These are phyloP conservation scores for Hermetia illucens DNA, from an alignment of 1,140 invertebrate genomes.

Conservation along the genomic window DNA sequence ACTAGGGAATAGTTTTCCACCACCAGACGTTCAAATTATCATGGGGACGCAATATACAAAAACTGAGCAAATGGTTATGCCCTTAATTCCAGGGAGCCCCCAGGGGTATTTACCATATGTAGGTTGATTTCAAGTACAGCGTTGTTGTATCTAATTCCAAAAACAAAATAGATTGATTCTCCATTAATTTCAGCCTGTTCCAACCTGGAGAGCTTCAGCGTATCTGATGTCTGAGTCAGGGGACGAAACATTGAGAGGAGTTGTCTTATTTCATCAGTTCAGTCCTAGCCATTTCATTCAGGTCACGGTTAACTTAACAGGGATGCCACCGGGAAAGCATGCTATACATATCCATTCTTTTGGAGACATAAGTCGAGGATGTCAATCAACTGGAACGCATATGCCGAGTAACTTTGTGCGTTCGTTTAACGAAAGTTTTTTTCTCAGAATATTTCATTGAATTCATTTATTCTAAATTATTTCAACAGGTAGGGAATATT, in stretches of 20 bases:
- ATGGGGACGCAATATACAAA: too few species aligned
- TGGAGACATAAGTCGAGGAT: conserved; percentile 51
- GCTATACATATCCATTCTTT: conserved; percentile 63
- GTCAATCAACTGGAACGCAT: conserved; percentile 34
- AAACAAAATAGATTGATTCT: too few species aligned
- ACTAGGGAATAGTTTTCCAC: too few species aligned
- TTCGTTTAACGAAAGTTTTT: not conserved
- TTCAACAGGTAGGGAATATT: conserved; percentile 21
- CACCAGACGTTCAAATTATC: too few species aligned
- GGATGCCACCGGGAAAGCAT: conserved; percentile 44
- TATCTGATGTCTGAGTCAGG: conserved; percentile 18
- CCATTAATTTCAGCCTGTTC: conserved; percentile 10
- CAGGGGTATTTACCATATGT: too few species aligned
- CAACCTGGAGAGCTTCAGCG: conserved; percentile 22
- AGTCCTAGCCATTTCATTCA: conserved; percentile 30
- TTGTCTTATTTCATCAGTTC: conserved; percentile 23
- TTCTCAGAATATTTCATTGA: not conserved
- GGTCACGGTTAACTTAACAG: conserved; percentile 40
- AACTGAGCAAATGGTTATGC: too few species aligned
- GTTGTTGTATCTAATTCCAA: too few species aligned
- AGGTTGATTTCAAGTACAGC: too few species aligned
- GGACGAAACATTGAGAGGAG: conserved; percentile 11
- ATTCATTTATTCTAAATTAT: not conserved
- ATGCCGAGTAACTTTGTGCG: conserved; percentile 31
- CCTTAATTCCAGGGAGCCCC: too few species aligned